phyloP scores from a whole-genome alignment of 2,797 vertebrate genomes.

The Benthosema pterotum region DNA sequence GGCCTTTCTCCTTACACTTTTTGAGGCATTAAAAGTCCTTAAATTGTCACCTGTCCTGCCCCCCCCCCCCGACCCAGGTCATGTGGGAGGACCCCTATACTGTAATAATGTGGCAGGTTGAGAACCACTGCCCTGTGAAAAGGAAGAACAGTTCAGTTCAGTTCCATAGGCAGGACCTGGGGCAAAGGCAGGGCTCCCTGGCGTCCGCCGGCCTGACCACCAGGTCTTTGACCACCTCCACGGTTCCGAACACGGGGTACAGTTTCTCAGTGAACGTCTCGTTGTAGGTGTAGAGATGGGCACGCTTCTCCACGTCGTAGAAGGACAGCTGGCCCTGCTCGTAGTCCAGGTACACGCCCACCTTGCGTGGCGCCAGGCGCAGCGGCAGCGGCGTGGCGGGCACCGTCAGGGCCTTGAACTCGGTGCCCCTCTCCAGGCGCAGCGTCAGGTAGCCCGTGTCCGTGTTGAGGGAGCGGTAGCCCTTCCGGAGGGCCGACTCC shows the following conservation, averaged over 20 bases:
- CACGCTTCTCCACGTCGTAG: conserved; percentile 78
- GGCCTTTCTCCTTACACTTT: no score
- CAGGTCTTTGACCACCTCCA: conserved; percentile 79
- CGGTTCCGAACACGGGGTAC: conserved; percentile 79
- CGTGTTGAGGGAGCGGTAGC: conserved; percentile 76
- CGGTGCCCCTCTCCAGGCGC: conserved; percentile 76
- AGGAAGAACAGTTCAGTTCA: conserved; percentile 51
- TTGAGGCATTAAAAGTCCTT: no score
- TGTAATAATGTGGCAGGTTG: not conserved
- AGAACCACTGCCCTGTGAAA: not conserved
- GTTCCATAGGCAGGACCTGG: conserved; percentile 78
- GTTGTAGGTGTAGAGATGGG: conserved; percentile 81
- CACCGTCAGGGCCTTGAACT: conserved; percentile 78
- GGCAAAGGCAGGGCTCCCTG: conserved; percentile 75
- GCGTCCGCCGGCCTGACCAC: conserved; percentile 63
- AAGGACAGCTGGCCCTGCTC: conserved; percentile 83
- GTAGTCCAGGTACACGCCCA: conserved; percentile 82
- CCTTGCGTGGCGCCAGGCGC: conserved; percentile 58
- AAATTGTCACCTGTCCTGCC: no score
- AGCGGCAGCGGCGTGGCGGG: conserved; percentile 63
- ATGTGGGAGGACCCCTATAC: no score
- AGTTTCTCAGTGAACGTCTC: conserved; percentile 78
- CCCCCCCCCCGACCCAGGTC: no score
- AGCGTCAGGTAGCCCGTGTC: conserved; percentile 79
- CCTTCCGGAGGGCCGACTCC: conserved; percentile 70